Evolutionary conservation across 2,113 vertebrate genomes (phyloP), one percentile per base, ranked within the genome.

Genomic region (Crotalus tigris): DNA sequence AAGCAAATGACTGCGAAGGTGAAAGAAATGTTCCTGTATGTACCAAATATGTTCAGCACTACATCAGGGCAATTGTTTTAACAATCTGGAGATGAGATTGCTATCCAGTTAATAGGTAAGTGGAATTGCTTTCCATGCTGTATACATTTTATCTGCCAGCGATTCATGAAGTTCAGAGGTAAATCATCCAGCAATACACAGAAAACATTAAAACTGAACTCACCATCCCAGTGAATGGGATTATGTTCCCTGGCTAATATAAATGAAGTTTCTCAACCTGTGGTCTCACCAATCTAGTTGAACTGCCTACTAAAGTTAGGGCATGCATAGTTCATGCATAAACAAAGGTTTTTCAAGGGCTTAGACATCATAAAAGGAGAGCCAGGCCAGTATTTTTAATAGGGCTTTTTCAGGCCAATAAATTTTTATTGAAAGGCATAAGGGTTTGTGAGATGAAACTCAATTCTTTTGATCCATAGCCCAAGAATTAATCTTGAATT

Each of bases 31-130:
- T n/a, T 90, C 17, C 11, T 75, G 61, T 21, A 29, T 13, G 61
- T 75, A 33, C 46, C 26, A 11, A n/a, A 33, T 21, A 81, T 44
- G 19, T 86, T 94, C 54, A 24, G 23, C 90, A 24, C 1, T 1
- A 92, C 10, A n/a, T 92, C 86, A 39, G 29, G 87, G 13, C 4
- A 49, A 8, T 59, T 91, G 90, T 64, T 26, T 93, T 46, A 92
- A 9, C 11, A 46, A 12, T 94, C 33, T n/a, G 33, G n/a, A n/a
- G 24, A 94, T 75, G 1, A 92, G 29, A 53, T 5, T 87, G 0
- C n/a, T 93, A 81, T 0, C 61, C 92, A 90, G 61, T 0, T 17
- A 1, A 29, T 61, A 88, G n/a, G n/a, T 44, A 91, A 93, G 23
- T 5, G 90, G 9, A 93, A 1, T 85, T 75, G 88, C 88, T 9